A percentile compares a stretch with the other conserved stretches of the same genome.
These are phyloP conservation scores for Hystrix cristata DNA, from an alignment of 2,113 vertebrate genomes.

Conservation along the genomic window DNA sequence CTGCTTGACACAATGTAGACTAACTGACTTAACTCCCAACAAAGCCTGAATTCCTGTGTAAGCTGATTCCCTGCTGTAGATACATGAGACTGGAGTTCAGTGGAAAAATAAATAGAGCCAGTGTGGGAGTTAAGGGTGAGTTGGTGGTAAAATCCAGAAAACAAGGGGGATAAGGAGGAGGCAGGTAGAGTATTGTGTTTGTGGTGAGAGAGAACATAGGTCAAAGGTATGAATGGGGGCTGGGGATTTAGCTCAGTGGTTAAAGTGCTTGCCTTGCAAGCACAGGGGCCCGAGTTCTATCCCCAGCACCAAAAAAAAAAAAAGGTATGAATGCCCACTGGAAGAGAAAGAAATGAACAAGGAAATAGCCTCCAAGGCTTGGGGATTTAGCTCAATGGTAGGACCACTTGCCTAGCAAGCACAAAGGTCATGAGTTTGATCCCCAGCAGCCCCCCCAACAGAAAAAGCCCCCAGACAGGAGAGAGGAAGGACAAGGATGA, in stretches of 20 bases:
- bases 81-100: background rate
- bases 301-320: no score
- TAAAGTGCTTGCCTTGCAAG: no score
- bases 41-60: background rate
- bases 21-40: background rate
- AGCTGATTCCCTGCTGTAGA: background rate
- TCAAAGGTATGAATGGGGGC: slow-evolving; percentile 2
- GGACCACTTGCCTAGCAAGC: no score
- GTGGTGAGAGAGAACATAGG: background rate
- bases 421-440: no score
- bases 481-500: background rate
- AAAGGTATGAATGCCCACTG: background rate
- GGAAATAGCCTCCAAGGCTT: background rate
- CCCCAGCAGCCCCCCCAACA: background rate
- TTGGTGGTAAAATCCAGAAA: background rate
- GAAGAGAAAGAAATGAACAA: background rate
- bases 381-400: no score
- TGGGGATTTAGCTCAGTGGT: no score
- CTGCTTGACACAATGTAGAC: background rate
- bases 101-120: background rate
- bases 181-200: background rate
- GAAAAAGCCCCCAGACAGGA: accelerated
- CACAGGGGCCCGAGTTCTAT: no score
- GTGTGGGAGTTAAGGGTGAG: background rate
- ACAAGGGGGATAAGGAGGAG: background rate